Evolutionary conservation across 37 sponge, comb jelly and placozoan genomes (phyloP).

Genomic region (Petrosia ficiformis): DNA sequence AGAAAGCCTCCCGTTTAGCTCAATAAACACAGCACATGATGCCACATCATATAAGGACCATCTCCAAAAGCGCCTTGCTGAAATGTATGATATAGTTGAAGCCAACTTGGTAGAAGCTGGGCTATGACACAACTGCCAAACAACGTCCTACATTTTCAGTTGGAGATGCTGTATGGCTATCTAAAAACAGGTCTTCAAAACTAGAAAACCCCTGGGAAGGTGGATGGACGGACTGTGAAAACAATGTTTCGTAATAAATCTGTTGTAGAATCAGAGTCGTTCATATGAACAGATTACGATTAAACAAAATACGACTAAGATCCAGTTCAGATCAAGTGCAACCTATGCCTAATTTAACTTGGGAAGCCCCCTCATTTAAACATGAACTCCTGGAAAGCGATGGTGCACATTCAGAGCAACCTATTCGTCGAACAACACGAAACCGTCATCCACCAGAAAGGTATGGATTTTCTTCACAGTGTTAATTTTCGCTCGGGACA

Average conservation of each 20-base stretch:
- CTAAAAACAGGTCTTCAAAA: neutral
- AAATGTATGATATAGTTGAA: constrained; percentile 5
- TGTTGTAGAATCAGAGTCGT: neutral
- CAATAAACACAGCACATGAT: neutral
- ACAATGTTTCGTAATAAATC: neutral
- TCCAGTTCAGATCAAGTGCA: neutral
- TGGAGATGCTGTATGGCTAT: constrained; percentile 6
- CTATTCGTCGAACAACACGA: neutral
- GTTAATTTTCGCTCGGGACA: neutral
- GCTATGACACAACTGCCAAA: neutral
- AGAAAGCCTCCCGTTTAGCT: neutral
- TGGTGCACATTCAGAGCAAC: neutral
- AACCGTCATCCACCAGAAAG: neutral
- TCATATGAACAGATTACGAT: neutral
- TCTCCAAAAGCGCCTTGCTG: neutral
- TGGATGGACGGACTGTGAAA: neutral
- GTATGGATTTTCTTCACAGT: neutral
- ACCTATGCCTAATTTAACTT: neutral
- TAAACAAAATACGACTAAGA: neutral
- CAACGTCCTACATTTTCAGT: neutral
- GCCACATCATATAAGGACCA: neutral
- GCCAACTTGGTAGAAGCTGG: neutral
- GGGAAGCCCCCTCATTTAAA: neutral
- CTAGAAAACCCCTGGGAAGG: constrained; percentile 12
- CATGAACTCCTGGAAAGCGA: neutral